Evolutionary conservation across 2,888 invertebrate species (phyloP), one percentile per base, ranked within the genome.

Genomic region (Aromia moschata): DNA sequence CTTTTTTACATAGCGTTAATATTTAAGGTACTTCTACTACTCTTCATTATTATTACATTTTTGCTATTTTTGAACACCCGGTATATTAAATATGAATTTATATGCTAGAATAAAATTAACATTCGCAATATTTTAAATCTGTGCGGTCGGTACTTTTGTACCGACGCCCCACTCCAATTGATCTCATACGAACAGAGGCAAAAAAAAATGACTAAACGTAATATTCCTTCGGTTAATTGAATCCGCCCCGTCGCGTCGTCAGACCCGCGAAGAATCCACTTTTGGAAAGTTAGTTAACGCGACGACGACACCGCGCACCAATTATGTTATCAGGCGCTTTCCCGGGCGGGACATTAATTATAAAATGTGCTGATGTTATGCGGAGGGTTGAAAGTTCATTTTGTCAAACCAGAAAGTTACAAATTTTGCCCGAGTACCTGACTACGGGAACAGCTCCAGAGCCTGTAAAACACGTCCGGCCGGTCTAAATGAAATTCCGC

Each of bases 271-370:
- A 62, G 65, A 65, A 64, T 64, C 62, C 51, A 18, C 45, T 38
- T 30, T 17, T 38, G 45, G 17, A 38, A 53, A 60, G 58, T 52
- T 56, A 49, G 40, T 49, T 47, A 49, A n/a, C 45, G 56, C 54
- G 46, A 60, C 58, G 63, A 59, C 60, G 57, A 58, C 38, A 56
- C 53, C 53, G 52, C 54, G 58, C 55, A 55, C 58, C 64, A 61
- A 64, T 64, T 64, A 64, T 62, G 60, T 65, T 58, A 65, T 64
- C 64, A 55, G 56, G 55, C 62, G 57, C 54, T 62, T 62, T 59
- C 61, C 51, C 49, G 56, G 56, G 44, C 15, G 57, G 49, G 57
- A 60, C 41, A 52, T 45, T 59, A 60, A 62, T 62, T 54, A 31
- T 40, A 54, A 45, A 56, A 56, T 52, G 52, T 49, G 25, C 41